Percentiles rank a stretch among this genome's conserved stretches.
Evolutionary conservation across 2,888 invertebrate genomes (phyloP).

Genomic region (Chaetogeoica ovagalla): DNA sequence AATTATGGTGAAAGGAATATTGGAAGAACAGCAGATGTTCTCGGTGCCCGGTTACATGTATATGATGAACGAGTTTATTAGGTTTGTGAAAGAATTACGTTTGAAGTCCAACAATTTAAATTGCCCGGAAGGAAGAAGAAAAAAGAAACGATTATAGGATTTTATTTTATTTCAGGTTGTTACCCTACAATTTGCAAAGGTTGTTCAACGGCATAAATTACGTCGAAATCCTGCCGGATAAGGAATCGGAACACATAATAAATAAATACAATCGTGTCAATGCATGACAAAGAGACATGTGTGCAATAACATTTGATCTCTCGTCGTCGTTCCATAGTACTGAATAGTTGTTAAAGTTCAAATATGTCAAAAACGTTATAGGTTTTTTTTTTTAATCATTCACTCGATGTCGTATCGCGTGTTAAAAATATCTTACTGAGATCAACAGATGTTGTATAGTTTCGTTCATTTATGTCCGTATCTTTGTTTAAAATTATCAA

Average conservation of each 20-base stretch:
- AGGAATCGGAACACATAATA: neutral
- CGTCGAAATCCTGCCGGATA: neutral
- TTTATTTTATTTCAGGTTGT: slow-evolving; percentile 10
- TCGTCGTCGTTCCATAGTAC: neutral
- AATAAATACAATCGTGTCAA: neutral
- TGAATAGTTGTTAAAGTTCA: neutral
- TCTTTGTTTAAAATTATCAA: no score
- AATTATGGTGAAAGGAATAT: slow-evolving; percentile 20
- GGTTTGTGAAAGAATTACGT: neutral
- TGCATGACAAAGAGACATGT: neutral
- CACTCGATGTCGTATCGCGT: no score
- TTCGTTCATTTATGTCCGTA: no score
- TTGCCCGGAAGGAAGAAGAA: neutral
- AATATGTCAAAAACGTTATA: no score
- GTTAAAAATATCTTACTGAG: no score
- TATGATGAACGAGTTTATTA: neutral
- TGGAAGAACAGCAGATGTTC: slow-evolving; percentile 32
- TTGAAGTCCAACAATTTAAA: neutral
- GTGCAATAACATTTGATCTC: neutral
- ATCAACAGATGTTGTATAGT: no score
- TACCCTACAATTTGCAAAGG: slow-evolving; percentile 19
- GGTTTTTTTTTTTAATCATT: no score
- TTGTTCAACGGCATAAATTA: neutral
- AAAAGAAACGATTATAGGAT: no score
- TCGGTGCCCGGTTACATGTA: slow-evolving; percentile 19